phyloP scores from a whole-genome alignment of 2,797 vertebrate genomes.

The Peromyscus eremicus region DNA sequence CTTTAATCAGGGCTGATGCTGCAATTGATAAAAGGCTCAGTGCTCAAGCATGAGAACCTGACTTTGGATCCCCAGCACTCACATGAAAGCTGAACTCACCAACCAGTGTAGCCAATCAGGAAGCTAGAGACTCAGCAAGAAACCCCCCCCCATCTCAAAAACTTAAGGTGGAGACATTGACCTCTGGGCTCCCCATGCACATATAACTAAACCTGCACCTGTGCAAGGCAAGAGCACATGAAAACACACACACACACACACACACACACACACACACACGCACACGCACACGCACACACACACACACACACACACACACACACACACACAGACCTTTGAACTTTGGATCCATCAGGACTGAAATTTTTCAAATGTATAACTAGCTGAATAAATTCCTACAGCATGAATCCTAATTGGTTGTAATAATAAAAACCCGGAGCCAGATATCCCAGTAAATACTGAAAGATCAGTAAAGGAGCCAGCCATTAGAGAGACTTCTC shows the following conservation, averaged over 20 bases:
- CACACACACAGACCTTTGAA: neutral
- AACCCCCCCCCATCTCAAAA: neutral
- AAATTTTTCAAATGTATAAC: neutral
- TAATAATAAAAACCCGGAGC: no score
- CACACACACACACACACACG: neutral
- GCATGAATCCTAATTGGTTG: no score
- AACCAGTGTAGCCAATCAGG: neutral
- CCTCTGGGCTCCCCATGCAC: neutral
- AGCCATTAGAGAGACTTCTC: no score
- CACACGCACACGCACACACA: neutral
- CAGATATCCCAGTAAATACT: no score
- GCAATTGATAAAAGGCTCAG: neutral
- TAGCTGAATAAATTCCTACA: neutral
- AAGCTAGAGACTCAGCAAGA: neutral
- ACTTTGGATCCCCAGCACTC: neutral
- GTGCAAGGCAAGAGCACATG: neutral
- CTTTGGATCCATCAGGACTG: slow-evolving; percentile 1
- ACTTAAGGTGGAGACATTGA: neutral
- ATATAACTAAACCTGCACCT: neutral
- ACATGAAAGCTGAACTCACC: neutral
- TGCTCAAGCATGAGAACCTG: neutral
- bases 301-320: neutral
- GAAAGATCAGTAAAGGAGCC: no score
- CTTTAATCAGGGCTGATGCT: neutral
- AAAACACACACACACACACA: neutral